phyloP scores from a whole-genome alignment of 2,113 vertebrate species.

The Campylomormyrus tamandua region DNA sequence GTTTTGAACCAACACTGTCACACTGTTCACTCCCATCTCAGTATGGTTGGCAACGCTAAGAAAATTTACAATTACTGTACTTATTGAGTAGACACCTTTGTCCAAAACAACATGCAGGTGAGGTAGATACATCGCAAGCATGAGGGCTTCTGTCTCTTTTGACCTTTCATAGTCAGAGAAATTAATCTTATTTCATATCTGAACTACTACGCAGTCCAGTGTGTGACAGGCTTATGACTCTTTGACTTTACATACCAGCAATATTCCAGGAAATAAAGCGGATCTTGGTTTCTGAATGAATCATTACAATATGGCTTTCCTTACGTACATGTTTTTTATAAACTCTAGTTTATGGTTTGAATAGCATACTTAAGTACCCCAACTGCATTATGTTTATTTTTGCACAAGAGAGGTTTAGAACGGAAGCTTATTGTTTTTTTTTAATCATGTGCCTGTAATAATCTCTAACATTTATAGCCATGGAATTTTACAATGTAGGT shows the following conservation, averaged over 20 bases:
- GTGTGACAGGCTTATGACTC: neutral
- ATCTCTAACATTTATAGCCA: neutral
- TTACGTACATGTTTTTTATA: neutral
- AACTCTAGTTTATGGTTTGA: neutral
- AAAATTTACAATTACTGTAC: neutral
- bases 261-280: neutral
- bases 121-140: neutral
- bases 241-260: neutral
- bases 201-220: neutral
- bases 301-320: neutral
- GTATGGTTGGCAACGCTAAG: neutral
- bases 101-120: neutral
- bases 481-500: neutral
- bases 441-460: neutral
- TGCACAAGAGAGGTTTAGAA: neutral
- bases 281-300: neutral
- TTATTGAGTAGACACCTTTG: neutral
- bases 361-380: neutral
- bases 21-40: too few species aligned
- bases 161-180: neutral
- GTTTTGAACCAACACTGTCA: too few species aligned
- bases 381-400: neutral
- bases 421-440: neutral
- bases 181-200: neutral
- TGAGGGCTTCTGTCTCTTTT: neutral